phyloP scores from a whole-genome alignment of 2,797 vertebrate species.

The Falco naumanni region DNA sequence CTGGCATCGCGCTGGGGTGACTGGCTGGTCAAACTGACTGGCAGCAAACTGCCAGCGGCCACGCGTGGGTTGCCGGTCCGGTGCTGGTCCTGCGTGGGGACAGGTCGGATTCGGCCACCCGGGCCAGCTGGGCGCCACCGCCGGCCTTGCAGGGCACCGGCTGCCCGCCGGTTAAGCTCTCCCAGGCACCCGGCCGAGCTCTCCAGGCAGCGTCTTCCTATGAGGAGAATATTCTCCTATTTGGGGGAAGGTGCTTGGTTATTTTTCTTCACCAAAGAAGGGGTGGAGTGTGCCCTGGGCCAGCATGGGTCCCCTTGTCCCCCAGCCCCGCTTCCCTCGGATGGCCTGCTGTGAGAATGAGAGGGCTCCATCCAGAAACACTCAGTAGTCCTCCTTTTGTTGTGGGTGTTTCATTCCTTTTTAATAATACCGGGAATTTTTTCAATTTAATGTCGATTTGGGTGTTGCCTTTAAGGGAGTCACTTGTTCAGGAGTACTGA shows the following conservation, averaged over 20 bases:
- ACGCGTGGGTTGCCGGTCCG: background rate
- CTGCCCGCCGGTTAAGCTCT: background rate
- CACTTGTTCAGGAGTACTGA: background rate
- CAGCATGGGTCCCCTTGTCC: fast-evolving
- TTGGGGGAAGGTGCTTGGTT: background rate
- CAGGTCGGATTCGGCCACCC: background rate
- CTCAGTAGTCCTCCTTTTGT: background rate
- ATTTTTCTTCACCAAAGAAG: fast-evolving
- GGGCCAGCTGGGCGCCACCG: background rate
- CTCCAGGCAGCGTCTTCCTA: fast-evolving
- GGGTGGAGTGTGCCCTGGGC: background rate
- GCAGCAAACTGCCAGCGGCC: background rate
- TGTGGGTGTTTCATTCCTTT: background rate
- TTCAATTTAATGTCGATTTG: fast-evolving
- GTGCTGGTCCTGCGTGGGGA: background rate
- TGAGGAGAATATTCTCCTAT: fast-evolving
- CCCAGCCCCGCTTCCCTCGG: background rate
- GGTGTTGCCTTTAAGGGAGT: background rate
- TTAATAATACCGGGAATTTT: fast-evolving
- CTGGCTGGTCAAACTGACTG: background rate
- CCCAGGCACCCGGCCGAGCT: background rate
- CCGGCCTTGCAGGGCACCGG: background rate
- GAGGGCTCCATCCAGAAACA: background rate
- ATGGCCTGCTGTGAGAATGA: fast-evolving
- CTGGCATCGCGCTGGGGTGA: background rate